phyloP scores from a whole-genome alignment of 2,888 invertebrate species.

The Tipula helvola region DNA sequence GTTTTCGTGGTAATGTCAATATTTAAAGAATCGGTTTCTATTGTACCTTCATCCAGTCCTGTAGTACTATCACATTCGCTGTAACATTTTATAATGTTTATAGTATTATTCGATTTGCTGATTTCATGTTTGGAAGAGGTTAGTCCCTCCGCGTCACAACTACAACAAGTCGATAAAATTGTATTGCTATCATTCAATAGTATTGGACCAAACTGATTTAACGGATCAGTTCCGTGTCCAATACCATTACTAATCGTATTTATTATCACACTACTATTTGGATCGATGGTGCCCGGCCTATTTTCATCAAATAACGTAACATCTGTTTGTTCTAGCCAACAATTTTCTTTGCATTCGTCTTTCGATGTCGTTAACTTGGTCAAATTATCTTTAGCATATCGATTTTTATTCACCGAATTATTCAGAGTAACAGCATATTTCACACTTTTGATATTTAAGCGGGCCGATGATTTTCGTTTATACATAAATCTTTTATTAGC shows the following conservation, averaged over 20 bases:
- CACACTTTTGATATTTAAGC: neutral
- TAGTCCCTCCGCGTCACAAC: conserved; percentile 12
- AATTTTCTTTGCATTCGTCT: conserved; percentile 20
- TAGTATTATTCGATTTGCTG: conserved; percentile 13
- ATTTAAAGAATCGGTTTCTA: conserved; percentile 8
- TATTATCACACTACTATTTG: conserved; percentile 12
- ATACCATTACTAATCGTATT: neutral
- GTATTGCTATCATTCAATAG: conserved; percentile 13
- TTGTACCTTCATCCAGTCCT: conserved; percentile 17
- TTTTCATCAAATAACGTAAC: conserved; percentile 18
- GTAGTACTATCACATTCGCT: conserved; percentile 24
- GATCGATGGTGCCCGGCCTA: neutral
- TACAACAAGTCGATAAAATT: conserved; percentile 15
- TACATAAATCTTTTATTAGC: neutral
- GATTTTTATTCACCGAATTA: neutral
- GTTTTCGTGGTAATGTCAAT: neutral
- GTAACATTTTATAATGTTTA: conserved; percentile 19
- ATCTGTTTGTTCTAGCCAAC: conserved; percentile 21
- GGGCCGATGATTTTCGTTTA: neutral
- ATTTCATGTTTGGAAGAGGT: conserved; percentile 10
- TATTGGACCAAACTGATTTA: conserved; percentile 17
- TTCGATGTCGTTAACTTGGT: conserved; percentile 8
- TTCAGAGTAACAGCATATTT: neutral
- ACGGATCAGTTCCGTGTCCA: neutral
- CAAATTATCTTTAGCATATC: neutral